Evolutionary conservation across 1,140 invertebrate species (phyloP).

Genomic region (Orussus abietinus): DNA sequence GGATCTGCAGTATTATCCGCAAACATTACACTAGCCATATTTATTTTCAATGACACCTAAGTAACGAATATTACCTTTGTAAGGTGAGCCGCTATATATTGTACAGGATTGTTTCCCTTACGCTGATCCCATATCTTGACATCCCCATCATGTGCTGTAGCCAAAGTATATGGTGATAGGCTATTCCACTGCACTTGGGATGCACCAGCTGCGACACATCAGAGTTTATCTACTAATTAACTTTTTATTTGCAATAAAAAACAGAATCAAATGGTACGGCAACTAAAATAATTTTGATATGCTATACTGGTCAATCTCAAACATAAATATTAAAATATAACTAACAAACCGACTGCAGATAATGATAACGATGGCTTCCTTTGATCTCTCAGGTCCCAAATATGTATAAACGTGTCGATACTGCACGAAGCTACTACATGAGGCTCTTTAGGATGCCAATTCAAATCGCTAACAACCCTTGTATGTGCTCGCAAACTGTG

Average conservation of each 20-base stretch:
- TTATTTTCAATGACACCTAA: conserved; percentile 10
- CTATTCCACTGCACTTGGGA: conserved; percentile 93
- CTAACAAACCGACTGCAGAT: conserved; percentile 73
- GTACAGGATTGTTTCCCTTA: conserved; percentile 79
- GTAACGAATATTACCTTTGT: conserved; percentile 63
- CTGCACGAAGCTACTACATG: conserved; percentile 88
- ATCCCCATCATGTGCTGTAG: conserved; percentile 93
- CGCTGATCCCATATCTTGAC: conserved; percentile 93
- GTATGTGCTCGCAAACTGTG: conserved; percentile 81
- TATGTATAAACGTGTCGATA: conserved; percentile 87
- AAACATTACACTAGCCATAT: conserved; percentile 1
- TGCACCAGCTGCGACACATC: conserved; percentile 68
- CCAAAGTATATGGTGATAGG: conserved; percentile 75
- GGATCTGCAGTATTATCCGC: conserved; percentile 71
- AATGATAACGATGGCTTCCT: conserved; percentile 76
- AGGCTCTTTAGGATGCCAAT: conserved; percentile 89
- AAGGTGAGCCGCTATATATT: conserved; percentile 91
- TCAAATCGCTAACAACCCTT: conserved; percentile 84
- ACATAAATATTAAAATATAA: conserved; percentile 5
- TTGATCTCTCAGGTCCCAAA: conserved; percentile 89
- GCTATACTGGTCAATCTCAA: too few relatives aligned
- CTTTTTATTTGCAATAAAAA: conserved; percentile 1
- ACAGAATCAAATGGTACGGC: conserved; percentile 2
- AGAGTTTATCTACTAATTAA: not conserved
- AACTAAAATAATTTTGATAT: conserved; percentile 9